These are phyloP conservation scores for Oikopleura albicans DNA, from an alignment of 23 tunicate genomes.

Conservation along the genomic window DNA sequence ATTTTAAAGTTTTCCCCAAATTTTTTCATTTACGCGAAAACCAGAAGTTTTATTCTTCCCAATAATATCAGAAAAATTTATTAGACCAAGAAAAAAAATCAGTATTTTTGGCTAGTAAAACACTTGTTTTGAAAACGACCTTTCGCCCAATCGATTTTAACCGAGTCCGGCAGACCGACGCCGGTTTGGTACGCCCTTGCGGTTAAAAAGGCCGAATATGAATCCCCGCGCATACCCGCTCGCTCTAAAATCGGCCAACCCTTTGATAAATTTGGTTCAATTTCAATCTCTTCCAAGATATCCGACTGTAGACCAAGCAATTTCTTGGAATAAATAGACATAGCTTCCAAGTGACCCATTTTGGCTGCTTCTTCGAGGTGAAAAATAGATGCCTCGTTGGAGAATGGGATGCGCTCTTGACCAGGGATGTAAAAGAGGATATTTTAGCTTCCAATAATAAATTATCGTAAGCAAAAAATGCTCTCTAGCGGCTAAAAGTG, in stretches of 20 bases:
- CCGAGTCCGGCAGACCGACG: conserved; percentile 38
- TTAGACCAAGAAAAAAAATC: no score
- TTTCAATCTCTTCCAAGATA: conserved; percentile 26
- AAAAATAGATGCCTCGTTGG: conserved; percentile 63
- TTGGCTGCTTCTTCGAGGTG: conserved; percentile 67
- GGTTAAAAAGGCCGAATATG: conserved; percentile 36
- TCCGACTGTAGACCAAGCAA: conserved; percentile 75
- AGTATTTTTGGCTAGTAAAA: no score
- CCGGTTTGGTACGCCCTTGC: conserved; percentile 58
- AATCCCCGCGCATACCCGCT: conserved; percentile 71
- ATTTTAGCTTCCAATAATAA: no score
- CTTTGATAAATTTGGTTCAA: conserved; percentile 30
- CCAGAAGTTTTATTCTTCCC: no score
- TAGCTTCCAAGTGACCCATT: conserved; percentile 67
- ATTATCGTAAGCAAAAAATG: no score
- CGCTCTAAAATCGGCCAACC: conserved; percentile 46
- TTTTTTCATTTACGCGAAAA: no score
- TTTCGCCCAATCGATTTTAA: neutral
- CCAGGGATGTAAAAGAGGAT: conserved; percentile 51
- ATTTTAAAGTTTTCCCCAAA: no score
- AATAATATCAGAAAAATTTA: no score
- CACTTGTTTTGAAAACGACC: no score
- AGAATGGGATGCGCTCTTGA: conserved; percentile 44
- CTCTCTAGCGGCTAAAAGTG: no score
- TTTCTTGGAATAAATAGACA: conserved; percentile 32